Base-by-base conservation (phyloP, 2,113 vertebrate genomes). In the Pavo muticus region DNA sequence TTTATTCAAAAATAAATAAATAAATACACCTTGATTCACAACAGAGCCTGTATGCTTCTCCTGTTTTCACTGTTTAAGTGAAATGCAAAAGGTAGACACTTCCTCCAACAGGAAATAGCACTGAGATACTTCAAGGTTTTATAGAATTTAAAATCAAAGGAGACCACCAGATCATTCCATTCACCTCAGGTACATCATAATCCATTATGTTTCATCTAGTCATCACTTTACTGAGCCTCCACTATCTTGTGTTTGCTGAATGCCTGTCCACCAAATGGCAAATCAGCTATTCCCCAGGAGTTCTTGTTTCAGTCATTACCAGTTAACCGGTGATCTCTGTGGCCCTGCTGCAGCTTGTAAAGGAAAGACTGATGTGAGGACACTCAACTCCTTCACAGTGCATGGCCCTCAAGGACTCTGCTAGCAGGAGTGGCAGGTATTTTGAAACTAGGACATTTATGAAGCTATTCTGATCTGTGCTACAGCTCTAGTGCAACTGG, bases 121-220 rank as follows among this genome's bases (percentile, higher is more conserved):
- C 44, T 23, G 40, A 75, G 42, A 21, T 87, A 94, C 65, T 91
- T 87, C 82, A 78, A 23, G 32, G 47, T 35, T 92, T 87, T 68
- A 21, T 79, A 17, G 84, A 90, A 35, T 81, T 82, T 82, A 60
- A 94, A 84, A 91, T 89, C 73, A 92, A 83, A 92, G 48, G 47
- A 81, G 11, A 71, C 10, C 35, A 75, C 71, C 57, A 84, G 65
- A 92, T 78, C 57, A 89, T 68, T 39, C 67, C 81, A 72, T 78
- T 64, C 7, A 3, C 52, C 84, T 81, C 57, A 71, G 25, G 23
- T 64, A 50, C 45, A 56, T 75, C 87, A 56, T 42, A 68, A 93
- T 44, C 30, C 57, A 16, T 45, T 68, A 27, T 27, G 18, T 76
- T 92, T 93, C 54, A 32, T 48, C 35, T 78, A 47, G 37, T 48